Evolutionary conservation across 2,113 vertebrate genomes (phyloP), one percentile per base, ranked within the genome.

Genomic region (Pelmatolapia mariae): DNA sequence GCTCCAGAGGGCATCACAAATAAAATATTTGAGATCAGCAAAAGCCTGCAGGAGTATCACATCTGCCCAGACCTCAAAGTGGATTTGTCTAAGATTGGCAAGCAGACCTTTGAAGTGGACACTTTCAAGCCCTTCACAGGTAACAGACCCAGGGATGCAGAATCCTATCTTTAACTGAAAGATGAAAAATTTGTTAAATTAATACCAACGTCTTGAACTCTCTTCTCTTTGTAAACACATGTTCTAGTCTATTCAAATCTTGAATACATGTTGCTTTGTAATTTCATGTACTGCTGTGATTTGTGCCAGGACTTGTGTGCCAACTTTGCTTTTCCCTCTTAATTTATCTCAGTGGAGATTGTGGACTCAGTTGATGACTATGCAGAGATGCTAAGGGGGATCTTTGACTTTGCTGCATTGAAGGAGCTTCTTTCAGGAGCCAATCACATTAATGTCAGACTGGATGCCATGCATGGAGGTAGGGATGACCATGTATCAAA

Each of bases 401-500:
- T 99, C 95, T 99, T 99, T 89, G 98, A 99, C 89, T 99, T 99
- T 94, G 96, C 6, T 19, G 98, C 98, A 0, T 88, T 99, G 82
- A 99, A 99, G 92, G 97, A 98, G 47, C 97, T 99, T 61, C 98
- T 99, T 2, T 99, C 98, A 0, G 98, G 98, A 88, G 92, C 97
- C 11, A 97, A 96, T 88, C 97, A 97, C 88, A 97, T 99, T 3
- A 98, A 98, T 61, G 97, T 99, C 19, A 98, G 98, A 3, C 96
- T 99, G 19, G 99, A 99, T 33, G 98, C 98, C 53, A 99, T 99
- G 98, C 99, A 99, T 0, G 99, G 99, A 98, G 99, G 99, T 99
- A 94, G 1, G 82, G 47, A 82, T 31, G 10, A 52, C 26, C 18
- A 78, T 2, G 26, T 78, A 47, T 31, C 7, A 78, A 31, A n/a